Evolutionary conservation across 1,140 invertebrate species (phyloP), one percentile per base, ranked within the genome.

Genomic region (Acromyrmex heyeri): DNA sequence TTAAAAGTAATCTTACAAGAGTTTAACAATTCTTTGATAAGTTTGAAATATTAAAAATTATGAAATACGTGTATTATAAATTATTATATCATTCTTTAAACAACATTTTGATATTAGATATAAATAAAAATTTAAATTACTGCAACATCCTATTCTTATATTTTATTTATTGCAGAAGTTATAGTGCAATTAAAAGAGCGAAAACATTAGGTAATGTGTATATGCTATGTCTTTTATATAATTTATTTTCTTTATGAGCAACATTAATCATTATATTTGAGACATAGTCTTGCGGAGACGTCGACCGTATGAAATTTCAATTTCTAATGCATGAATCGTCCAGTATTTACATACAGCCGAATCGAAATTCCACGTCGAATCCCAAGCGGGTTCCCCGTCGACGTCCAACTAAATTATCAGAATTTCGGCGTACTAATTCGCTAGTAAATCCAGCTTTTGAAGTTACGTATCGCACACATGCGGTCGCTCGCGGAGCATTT

Each of bases 331-430:
- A 57, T n/a, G 79, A 62, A 83, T 73, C 79, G 69, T 75, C 69
- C 55, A 30, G 67, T 55, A 62, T 73, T 83, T 83, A 73, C 55
- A 61, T 48, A 48, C 24, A 44, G 69, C 38, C 38, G 44, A 73
- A 72, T 73, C 79, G 79, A 83, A 75, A 83, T 83, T 75, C 69
- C 79, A 62, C 55, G 70, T 61, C 24, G 69, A 83, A 83, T 83
- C 79, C 69, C 79, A 44, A 12, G 69, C 69, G 79, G 79, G 16
- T 48, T 59, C 21, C 24, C 57, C 79, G 69, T 75, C 79, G 67
- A 83, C 69, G 44, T 83, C 57, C 79, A 73, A 83, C 69, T 83
- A 75, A 83, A 83, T 83, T 83, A 83, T 83, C 79, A 83, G 79
- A 83, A 83, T 83, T 83, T 83, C 69, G 55, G 59, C 38, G 38